Evolutionary conservation across 2,797 vertebrate species (phyloP).

Genomic region (Triplophysa bombifrons): DNA sequence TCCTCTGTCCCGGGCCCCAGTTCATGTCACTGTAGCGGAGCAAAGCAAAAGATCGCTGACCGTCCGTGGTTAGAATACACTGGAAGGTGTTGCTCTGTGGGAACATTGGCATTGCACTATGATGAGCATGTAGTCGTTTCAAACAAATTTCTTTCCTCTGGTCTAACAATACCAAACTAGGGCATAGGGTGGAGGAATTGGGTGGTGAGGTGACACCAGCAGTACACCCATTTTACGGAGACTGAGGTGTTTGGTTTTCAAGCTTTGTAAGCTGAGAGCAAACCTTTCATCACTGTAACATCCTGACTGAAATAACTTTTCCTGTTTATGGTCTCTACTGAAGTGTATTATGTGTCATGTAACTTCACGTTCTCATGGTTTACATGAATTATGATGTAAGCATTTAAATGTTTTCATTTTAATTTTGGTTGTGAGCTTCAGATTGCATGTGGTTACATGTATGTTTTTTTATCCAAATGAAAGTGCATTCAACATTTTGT

Average conservation of each 20-base stretch:
- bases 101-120: slow-evolving; percentile 4
- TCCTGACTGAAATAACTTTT: not conserved
- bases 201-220: slow-evolving; percentile 16
- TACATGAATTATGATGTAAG: too few relatives aligned
- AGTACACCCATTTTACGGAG: not conserved
- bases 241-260: slow-evolving; percentile 16
- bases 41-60: slow-evolving; percentile 76
- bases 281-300: not conserved
- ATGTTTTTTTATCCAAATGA: too few relatives aligned
- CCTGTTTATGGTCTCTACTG: not conserved
- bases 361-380: not conserved
- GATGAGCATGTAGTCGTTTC: not conserved
- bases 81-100: slow-evolving; percentile 83
- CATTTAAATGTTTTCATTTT: too few relatives aligned
- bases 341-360: not conserved
- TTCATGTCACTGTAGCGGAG: slow-evolving; percentile 77
- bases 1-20: slow-evolving; percentile 79
- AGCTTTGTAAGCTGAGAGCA: not conserved
- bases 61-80: slow-evolving; percentile 81
- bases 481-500: too few relatives aligned
- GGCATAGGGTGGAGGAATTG: not conserved
- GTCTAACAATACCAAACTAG: slow-evolving; percentile 13
- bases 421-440: too few relatives aligned
- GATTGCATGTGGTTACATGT: too few relatives aligned
- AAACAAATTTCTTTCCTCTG: not conserved